Percentiles rank a stretch among this genome's conserved stretches.
Evolutionary conservation across 2,113 vertebrate genomes (phyloP).

Genomic region (Probosciger aterrimus): DNA sequence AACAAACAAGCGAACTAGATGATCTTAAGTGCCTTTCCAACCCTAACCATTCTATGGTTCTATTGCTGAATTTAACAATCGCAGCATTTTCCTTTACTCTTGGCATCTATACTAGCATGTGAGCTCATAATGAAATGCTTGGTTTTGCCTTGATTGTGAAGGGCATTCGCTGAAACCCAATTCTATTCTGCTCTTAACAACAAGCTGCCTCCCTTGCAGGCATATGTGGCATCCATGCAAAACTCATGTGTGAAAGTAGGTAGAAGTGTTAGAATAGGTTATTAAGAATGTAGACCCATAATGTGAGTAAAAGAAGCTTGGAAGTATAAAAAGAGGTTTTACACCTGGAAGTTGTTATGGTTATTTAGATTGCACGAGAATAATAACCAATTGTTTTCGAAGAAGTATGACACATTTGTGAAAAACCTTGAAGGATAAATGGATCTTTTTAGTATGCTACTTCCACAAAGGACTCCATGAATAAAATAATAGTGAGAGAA

Average conservation of each 20-base stretch:
- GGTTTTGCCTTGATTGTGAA: slow-evolving; percentile 24
- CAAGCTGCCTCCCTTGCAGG: neutral
- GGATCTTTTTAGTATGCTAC: slow-evolving; percentile 56
- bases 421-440: slow-evolving; percentile 67
- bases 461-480: slow-evolving; percentile 64
- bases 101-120: neutral
- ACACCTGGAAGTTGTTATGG: slow-evolving; percentile 64
- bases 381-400: slow-evolving; percentile 64
- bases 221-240: neutral
- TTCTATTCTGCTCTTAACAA: slow-evolving; percentile 2
- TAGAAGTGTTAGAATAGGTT: slow-evolving; percentile 32
- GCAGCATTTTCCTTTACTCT: neutral
- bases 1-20: neutral
- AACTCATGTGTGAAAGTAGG: slow-evolving; percentile 12
- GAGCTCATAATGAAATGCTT: slow-evolving; percentile 1
- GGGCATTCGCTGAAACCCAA: neutral
- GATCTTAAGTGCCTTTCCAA: neutral
- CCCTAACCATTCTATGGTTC: neutral
- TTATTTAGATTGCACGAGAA: slow-evolving; percentile 63
- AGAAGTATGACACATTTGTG: slow-evolving; percentile 52
- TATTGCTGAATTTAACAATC: neutral
- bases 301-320: slow-evolving; percentile 3
- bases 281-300: slow-evolving; percentile 11
- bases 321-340: slow-evolving; percentile 35
- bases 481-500: slow-evolving; percentile 71